phyloP scores from a whole-genome alignment of 2,797 vertebrate genomes.

The Diplodus sargus region DNA sequence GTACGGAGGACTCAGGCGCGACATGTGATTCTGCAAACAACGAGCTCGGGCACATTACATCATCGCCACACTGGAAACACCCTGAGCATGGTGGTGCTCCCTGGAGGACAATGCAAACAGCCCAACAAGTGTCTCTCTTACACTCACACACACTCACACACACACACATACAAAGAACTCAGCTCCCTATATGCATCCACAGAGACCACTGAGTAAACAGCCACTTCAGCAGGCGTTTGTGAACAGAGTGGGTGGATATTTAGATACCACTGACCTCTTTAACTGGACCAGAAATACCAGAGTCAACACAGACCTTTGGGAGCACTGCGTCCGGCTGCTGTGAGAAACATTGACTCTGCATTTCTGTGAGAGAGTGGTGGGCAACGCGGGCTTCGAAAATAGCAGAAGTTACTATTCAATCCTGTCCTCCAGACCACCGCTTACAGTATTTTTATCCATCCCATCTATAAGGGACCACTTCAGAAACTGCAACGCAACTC shows the following conservation, averaged over 20 bases:
- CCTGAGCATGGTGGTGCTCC: conserved; percentile 78
- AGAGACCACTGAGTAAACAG: conserved; percentile 65
- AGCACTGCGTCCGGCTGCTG: conserved; percentile 49
- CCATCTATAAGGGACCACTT: no score
- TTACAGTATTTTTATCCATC: conserved; percentile 3
- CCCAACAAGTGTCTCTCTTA: conserved; percentile 67
- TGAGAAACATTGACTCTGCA: conserved; percentile 52
- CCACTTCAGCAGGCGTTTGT: conserved; percentile 55
- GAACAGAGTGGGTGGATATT: conserved; percentile 75
- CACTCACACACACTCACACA: conserved; percentile 11
- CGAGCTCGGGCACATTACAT: conserved; percentile 82
- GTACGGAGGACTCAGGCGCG: conserved; percentile 49
- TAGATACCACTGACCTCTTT: conserved; percentile 65
- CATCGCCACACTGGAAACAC: conserved; percentile 77
- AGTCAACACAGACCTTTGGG: conserved; percentile 57
- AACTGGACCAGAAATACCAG: conserved; percentile 51
- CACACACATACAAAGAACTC: conserved; percentile 23
- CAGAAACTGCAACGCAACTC: no score
- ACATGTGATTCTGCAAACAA: conserved; percentile 85
- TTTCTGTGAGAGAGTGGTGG: conserved; percentile 39
- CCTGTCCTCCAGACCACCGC: background rate
- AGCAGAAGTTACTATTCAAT: conserved; percentile 8
- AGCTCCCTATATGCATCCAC: conserved; percentile 34
- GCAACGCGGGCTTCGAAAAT: conserved; percentile 19
- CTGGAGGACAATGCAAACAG: conserved; percentile 74